Evolutionary conservation across 2,113 vertebrate species (phyloP).

Genomic region (Hyperoodon ampullatus): DNA sequence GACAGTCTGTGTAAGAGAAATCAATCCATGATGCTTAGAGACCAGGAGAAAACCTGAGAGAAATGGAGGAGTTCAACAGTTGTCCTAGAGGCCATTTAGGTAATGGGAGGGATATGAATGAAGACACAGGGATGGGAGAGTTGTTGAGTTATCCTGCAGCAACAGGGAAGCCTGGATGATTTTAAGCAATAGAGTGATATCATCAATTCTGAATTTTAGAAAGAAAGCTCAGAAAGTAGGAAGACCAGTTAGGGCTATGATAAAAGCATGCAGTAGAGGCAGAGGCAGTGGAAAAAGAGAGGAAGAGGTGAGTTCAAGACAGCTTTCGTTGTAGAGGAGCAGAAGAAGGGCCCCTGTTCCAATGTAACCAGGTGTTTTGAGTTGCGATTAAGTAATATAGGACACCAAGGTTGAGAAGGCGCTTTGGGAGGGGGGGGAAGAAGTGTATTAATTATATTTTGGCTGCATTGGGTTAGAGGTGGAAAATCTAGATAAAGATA

Average conservation of each 20-base stretch:
- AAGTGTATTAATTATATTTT: neutral
- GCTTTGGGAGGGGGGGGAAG: neutral
- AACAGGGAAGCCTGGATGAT: neutral
- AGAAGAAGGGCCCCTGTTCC: neutral
- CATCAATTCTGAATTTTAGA: neutral
- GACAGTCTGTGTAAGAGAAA: neutral
- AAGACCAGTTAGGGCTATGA: neutral
- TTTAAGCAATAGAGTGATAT: neutral
- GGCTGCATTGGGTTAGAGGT: neutral
- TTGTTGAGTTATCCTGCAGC: neutral
- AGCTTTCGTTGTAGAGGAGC: neutral
- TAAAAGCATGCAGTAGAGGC: neutral
- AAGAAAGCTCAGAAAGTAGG: neutral
- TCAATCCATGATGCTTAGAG: neutral
- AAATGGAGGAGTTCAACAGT: neutral
- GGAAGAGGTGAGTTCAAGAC: neutral
- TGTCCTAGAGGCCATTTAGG: neutral
- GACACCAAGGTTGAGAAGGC: neutral
- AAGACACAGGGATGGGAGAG: neutral
- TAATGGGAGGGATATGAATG: neutral
- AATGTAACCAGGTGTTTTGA: neutral
- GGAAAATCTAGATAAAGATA: neutral
- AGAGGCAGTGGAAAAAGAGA: neutral
- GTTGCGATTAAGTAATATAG: neutral
- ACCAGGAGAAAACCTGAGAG: neutral